Base-by-base conservation (phyloP, 2,113 vertebrate genomes). In the Trachemys scripta region DNA sequence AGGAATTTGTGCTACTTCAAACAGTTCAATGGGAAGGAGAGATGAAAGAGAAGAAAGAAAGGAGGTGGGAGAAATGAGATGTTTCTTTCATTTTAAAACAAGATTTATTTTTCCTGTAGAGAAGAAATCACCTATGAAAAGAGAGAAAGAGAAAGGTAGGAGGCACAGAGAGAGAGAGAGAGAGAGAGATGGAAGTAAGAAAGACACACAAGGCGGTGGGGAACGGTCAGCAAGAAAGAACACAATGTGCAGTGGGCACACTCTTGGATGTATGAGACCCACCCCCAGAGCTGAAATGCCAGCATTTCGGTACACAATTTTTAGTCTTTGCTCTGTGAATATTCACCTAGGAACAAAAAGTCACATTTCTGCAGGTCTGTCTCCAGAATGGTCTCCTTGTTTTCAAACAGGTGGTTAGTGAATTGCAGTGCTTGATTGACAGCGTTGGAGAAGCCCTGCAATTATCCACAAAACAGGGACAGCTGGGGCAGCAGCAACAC, bases 181-280 rank as follows among this genome's bases (percentile, higher is more conserved):
- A n/a, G n/a, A 93, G 22, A 78, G 29, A 49, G 31, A 87, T 50
- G 54, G 42, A 59, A 84, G 78, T 38, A 85, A 97, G 94, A 93
- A 97, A 97, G 95, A 93, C 97, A 96, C 94, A 98, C 96, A 95
- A 93, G 96, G 91, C 78, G 93, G 80, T 80, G 85, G 88, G 72
- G 81, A 90, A 88, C 84, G 85, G 62, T 90, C 47, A 88, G 85
- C 96, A 78, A 95, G 80, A 94, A 94, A 98, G 88, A 76, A 85
- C 89, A 84, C 19, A 69, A 85, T 89, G 87, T 86, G 87, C 91
- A 81, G 54, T 87, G 89, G 85, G 65, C 89, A 97, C 94, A 94
- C 89, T 87, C 86, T 78, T 93, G 91, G 89, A 94, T 95, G 82
- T 93, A 96, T 93, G 96, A 91, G 98, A 97, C 95, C 93, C 91